Conservation (phyloP, 37 sponge, comb jelly and placozoan species). For the Ephydatia muelleri region DNA sequence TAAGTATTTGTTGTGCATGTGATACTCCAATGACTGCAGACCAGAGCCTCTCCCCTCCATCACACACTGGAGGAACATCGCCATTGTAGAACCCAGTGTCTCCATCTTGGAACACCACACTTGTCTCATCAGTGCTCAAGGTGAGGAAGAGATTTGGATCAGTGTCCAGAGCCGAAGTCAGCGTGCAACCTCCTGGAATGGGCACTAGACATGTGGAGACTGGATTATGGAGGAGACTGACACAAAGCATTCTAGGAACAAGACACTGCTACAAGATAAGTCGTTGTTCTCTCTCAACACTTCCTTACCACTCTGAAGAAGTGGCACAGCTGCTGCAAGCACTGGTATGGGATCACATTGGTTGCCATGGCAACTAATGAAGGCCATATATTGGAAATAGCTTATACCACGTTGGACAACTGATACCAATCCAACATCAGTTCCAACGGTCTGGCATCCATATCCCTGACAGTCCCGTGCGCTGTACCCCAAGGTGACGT, state of each 20-base stretch:
- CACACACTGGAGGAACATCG: too few relatives aligned
- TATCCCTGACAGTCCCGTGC: neutral
- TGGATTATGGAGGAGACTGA: too few relatives aligned
- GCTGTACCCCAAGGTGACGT: constrained; percentile 10
- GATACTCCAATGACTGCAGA: neutral
- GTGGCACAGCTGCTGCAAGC: constrained; percentile 6
- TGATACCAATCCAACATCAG: constrained; percentile 34
- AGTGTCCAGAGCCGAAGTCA: constrained; percentile 34
- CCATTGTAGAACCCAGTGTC: neutral
- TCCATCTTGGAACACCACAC: constrained; percentile 14
- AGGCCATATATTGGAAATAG: neutral
- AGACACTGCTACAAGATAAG: too few relatives aligned
- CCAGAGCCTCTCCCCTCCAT: neutral
- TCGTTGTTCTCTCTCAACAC: too few relatives aligned
- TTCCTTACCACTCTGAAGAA: neutral
- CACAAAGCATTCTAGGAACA: too few relatives aligned
- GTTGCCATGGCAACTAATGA: neutral
- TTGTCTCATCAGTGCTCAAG: neutral
- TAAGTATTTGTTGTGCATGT: neutral
- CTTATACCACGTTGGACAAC: neutral
- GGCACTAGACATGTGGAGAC: constrained; percentile 42
- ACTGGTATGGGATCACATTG: neutral
- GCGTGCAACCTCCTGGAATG: constrained; percentile 46
- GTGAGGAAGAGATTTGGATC: constrained; percentile 25
- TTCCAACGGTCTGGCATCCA: constrained; percentile 7